Evolutionary conservation across 2,797 vertebrate species (phyloP).

Genomic region (Euthynnus affinis): DNA sequence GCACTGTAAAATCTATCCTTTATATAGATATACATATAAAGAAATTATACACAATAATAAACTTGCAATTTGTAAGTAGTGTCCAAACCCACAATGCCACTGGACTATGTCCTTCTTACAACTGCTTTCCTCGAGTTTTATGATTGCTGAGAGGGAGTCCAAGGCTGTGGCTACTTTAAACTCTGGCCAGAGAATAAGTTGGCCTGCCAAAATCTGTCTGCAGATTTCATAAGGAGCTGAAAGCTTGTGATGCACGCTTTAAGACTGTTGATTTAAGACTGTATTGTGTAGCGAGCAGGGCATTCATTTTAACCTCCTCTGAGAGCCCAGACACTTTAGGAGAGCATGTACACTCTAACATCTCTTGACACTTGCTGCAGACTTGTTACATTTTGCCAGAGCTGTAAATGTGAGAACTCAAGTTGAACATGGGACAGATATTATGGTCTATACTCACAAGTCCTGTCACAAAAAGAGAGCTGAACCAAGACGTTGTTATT

Average conservation of each 20-base stretch:
- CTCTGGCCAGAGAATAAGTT: slow-evolving; percentile 54
- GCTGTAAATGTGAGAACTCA: slow-evolving; percentile 41
- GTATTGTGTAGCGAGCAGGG: not conserved
- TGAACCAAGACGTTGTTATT: slow-evolving; percentile 18
- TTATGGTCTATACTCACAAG: slow-evolving; percentile 14
- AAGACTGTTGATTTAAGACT: not conserved
- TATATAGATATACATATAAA: slow-evolving; percentile 18
- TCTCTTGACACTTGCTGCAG: slow-evolving; percentile 43
- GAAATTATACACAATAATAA: slow-evolving; percentile 44
- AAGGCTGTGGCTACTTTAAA: slow-evolving; percentile 73
- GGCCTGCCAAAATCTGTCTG: slow-evolving; percentile 55
- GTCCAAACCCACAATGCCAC: slow-evolving; percentile 57
- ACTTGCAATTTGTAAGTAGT: slow-evolving; percentile 47
- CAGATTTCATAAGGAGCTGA: slow-evolving; percentile 55
- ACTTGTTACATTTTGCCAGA: slow-evolving; percentile 28
- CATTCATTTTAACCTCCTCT: slow-evolving; percentile 14
- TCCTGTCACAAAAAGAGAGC: slow-evolving; percentile 24
- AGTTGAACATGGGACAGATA: slow-evolving; percentile 2
- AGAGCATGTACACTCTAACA: not conserved
- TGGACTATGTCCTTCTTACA: slow-evolving; percentile 49
- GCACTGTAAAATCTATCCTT: slow-evolving; percentile 17
- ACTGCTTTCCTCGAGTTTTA: slow-evolving; percentile 59
- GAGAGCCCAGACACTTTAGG: slow-evolving; percentile 16
- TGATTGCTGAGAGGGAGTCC: slow-evolving; percentile 58
- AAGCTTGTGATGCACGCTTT: slow-evolving; percentile 30